Base-by-base conservation (phyloP, 2,888 invertebrate genomes). In the Lamellibrachia columna region DNA sequence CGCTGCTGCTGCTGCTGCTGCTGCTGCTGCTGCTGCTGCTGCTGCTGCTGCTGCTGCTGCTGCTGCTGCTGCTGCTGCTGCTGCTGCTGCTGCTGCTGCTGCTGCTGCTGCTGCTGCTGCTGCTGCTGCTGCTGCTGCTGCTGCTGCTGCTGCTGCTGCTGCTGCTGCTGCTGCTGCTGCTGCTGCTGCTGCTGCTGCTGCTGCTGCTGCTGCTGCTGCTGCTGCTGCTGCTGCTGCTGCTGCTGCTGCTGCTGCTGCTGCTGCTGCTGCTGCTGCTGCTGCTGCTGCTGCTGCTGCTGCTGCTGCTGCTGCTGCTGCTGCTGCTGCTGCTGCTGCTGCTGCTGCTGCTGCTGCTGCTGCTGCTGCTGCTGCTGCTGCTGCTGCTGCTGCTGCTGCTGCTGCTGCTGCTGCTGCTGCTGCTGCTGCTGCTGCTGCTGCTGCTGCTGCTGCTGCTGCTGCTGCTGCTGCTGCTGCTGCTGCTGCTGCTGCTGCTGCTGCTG, bases 31-130 rank as follows among this genome's bases (percentile, higher is more conserved):
- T 91, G 28, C 91, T 15, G 28, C 91, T 91, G 52, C 91, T 91
- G 28, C 91, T 91, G 28, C 91, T 91, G 28, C 91, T 91, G 28
- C 91, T 91, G 28, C 91, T 28, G 28, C 91, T 91, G 28, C 91
- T 28, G 28, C 91, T 91, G 28, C 91, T 91, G 28, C 91, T 91
- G 28, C 91, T 91, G 28, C 91, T 91, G 91, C 15, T 91, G 28
- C 91, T 91, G 91, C 91, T 91, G 28, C 91, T 91, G 91, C 91
- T 91, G 28, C 91, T 91, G 40, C 55, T n/a, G 28, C 91, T 91
- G 91, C 91, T 28, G 28, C 28, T 91, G 91, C 91, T 91, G 28
- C 91, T 91, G 28, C 91, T 91, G 28, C 91, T 15, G 28, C 91
- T 91, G 52, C 91, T 91, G 28, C 91, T 91, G 28, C 91, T 91